Evolutionary conservation across 2,113 vertebrate species (phyloP).

Genomic region (Penelope pileata): DNA sequence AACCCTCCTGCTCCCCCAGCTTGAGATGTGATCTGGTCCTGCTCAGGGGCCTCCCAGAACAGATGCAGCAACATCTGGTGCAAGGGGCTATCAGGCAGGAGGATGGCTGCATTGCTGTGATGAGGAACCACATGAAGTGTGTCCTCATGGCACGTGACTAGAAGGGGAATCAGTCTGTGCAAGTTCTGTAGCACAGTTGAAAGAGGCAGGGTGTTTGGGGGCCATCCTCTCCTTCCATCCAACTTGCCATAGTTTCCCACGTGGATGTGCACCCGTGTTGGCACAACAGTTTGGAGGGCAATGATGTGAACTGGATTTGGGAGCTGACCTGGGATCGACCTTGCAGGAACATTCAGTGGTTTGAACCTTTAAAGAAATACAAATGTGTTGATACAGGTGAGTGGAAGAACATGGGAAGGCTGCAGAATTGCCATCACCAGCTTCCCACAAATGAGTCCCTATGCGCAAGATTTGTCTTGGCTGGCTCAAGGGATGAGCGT

Average conservation of each 20-base stretch:
- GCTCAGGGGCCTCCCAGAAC: neutral
- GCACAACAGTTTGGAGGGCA: neutral
- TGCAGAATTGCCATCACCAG: fast-evolving
- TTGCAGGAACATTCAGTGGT: neutral
- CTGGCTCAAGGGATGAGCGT: neutral
- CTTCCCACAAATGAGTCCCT: neutral
- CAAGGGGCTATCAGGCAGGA: neutral
- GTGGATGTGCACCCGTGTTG: fast-evolving
- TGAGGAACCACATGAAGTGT: neutral
- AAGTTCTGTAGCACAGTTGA: neutral
- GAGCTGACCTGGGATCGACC: neutral
- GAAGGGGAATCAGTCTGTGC: neutral
- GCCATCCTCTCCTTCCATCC: neutral
- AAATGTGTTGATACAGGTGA: neutral
- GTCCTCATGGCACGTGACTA: fast-evolving
- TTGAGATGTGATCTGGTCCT: neutral
- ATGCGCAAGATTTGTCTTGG: neutral
- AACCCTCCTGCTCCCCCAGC: neutral
- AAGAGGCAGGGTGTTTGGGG: neutral
- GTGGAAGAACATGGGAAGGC: neutral
- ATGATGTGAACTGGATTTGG: neutral
- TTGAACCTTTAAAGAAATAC: neutral
- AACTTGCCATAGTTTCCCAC: neutral
- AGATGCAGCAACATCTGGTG: neutral
- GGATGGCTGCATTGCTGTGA: neutral